Conservation (phyloP, 2,113 vertebrate genomes). For the Syngnathus typhle region DNA sequence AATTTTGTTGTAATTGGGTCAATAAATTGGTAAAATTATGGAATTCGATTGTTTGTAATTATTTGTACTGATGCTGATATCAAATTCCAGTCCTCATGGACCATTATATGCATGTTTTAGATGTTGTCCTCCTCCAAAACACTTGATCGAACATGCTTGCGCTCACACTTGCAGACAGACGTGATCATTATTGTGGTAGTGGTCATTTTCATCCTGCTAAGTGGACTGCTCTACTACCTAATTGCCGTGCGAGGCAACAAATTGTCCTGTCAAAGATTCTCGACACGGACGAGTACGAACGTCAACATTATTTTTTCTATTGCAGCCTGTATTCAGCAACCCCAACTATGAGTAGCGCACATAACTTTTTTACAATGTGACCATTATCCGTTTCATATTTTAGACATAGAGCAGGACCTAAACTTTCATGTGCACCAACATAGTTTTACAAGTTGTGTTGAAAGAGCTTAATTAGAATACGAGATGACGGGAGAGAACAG, state of each 20-base stretch:
- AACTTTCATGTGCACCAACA: neutral
- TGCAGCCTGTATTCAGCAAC: constrained; percentile 68
- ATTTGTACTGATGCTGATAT: neutral
- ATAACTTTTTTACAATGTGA: constrained; percentile 47
- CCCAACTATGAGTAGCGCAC: constrained; percentile 69
- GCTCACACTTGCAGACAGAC: constrained; percentile 15
- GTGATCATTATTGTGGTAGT: constrained; percentile 43
- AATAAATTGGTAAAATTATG: neutral
- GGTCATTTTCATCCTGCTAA: constrained; percentile 26
- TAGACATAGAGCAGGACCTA: neutral
- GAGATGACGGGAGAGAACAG: neutral
- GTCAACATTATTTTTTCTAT: constrained; percentile 41
- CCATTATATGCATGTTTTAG: too few species aligned
- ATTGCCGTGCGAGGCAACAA: constrained; percentile 56
- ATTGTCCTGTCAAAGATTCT: constrained; percentile 28
- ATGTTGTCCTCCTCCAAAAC: too few species aligned
- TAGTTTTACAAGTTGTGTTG: neutral
- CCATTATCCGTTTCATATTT: neutral
- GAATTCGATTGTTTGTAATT: neutral
- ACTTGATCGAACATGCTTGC: too few species aligned
- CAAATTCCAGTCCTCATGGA: too few species aligned
- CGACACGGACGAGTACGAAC: constrained; percentile 5
- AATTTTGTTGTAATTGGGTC: neutral
- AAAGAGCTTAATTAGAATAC: neutral
- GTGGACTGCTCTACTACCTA: constrained; percentile 55